Percentiles rank a stretch among this genome's conserved stretches.
Evolutionary conservation across 2,888 invertebrate species (phyloP).

Genomic region (Argynnis bischoffii): DNA sequence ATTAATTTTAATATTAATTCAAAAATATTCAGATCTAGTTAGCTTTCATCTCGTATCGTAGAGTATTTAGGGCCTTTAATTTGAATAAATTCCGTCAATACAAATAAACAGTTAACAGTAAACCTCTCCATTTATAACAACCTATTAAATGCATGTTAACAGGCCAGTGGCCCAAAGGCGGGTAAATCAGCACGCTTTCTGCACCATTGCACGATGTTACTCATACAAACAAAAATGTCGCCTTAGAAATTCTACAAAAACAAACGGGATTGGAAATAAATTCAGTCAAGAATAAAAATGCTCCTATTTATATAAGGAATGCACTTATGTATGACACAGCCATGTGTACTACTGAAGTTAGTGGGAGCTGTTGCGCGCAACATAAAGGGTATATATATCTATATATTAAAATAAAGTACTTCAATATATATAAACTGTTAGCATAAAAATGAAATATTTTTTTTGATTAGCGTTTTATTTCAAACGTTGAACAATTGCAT

Average conservation of each 20-base stretch:
- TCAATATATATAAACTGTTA: background rate
- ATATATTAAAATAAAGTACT: background rate
- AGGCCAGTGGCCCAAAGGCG: slow-evolving; percentile 63
- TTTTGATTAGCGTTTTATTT: background rate
- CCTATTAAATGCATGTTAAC: slow-evolving; percentile 76
- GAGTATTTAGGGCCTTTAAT: slow-evolving; percentile 36
- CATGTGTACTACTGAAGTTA: slow-evolving; percentile 39
- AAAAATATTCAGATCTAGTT: slow-evolving; percentile 48
- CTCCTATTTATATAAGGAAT: slow-evolving; percentile 64
- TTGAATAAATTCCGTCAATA: slow-evolving; percentile 55
- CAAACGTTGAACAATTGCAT: too few relatives aligned
- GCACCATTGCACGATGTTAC: slow-evolving; percentile 50
- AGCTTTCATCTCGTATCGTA: slow-evolving; percentile 24
- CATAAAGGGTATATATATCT: background rate
- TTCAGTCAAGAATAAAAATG: slow-evolving; percentile 66
- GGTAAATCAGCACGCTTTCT: slow-evolving; percentile 46
- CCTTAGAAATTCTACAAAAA: slow-evolving; percentile 50
- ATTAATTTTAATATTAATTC: slow-evolving; percentile 33
- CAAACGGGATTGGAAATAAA: slow-evolving; percentile 61
- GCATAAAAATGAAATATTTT: background rate
- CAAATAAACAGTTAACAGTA: slow-evolving; percentile 75
- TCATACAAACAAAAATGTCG: slow-evolving; percentile 28
- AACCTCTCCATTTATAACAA: slow-evolving; percentile 77
- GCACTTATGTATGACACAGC: slow-evolving; percentile 78
- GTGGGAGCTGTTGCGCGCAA: background rate